These are phyloP conservation scores for Coregonus sp. DNA, from an alignment of 2,797 vertebrate species.

Conservation along the genomic window DNA sequence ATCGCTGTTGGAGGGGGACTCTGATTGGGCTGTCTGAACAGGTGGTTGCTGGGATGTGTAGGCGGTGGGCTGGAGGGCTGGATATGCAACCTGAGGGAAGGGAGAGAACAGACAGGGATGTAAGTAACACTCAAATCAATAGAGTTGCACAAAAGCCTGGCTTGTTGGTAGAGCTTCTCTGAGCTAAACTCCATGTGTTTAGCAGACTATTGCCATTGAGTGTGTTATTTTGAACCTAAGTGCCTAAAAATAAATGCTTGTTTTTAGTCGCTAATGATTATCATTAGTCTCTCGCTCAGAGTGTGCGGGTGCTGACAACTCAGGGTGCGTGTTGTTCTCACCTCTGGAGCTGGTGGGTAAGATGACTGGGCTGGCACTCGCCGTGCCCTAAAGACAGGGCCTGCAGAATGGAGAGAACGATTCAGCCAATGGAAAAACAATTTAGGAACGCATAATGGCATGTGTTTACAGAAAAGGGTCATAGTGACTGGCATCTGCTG, in stretches of 20 bases:
- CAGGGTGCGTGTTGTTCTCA: conserved; percentile 52
- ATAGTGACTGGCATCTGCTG: conserved; percentile 72
- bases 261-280: neutral
- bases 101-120: conserved; percentile 30
- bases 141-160: conserved; percentile 36
- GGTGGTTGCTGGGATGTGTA: conserved; percentile 95
- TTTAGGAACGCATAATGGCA: neutral
- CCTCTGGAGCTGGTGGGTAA: conserved; percentile 99
- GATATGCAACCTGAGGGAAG: conserved; percentile 87
- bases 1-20: conserved; percentile 88
- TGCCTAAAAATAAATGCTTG: neutral
- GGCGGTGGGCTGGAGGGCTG: conserved; percentile 97
- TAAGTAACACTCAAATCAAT: conserved; percentile 63
- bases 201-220: neutral
- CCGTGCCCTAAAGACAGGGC: conserved; percentile 85
- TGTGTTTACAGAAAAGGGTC: conserved; percentile 5
- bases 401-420: conserved; percentile 80
- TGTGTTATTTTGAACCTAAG: neutral
- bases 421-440: neutral
- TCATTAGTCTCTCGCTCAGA: neutral
- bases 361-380: conserved; percentile 96
- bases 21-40: conserved; percentile 94
- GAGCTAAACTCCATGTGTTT: neutral
- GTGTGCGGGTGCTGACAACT: neutral
- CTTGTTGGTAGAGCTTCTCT: conserved; percentile 33